Conservation (phyloP, 2,797 vertebrate genomes). For the Aotus griseimembra region DNA sequence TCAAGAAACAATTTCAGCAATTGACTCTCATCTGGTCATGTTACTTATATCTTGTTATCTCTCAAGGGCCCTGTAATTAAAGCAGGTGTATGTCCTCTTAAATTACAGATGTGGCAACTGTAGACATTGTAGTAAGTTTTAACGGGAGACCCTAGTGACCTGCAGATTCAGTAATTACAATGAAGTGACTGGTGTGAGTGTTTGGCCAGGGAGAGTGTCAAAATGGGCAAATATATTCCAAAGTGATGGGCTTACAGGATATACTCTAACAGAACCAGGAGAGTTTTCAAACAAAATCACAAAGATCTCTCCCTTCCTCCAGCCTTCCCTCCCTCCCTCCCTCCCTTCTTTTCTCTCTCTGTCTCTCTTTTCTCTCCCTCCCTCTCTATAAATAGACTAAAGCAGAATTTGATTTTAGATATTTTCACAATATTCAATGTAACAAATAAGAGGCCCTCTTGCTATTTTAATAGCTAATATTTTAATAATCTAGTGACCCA, state of each 20-base stretch:
- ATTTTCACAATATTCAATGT: background rate
- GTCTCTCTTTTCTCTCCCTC: background rate
- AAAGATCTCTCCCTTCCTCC: background rate
- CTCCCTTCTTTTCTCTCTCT: background rate
- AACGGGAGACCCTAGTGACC: conserved; percentile 51
- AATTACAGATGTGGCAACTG: conserved; percentile 65
- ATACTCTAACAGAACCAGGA: background rate
- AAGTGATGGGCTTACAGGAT: background rate
- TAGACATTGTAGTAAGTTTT: conserved; percentile 42
- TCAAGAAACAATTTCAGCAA: conserved; percentile 59
- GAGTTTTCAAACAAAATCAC: conserved; percentile 1
- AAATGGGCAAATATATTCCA: conserved; percentile 21
- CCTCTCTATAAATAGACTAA: background rate
- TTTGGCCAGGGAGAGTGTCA: conserved; percentile 42
- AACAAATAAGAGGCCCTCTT: background rate
- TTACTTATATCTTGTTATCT: conserved; percentile 72
- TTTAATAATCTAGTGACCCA: background rate
- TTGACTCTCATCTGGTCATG: conserved; percentile 71
- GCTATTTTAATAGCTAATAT: background rate
- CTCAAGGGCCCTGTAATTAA: conserved; percentile 66
- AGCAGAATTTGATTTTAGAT: background rate
- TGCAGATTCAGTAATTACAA: conserved; percentile 57
- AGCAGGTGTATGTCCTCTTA: conserved; percentile 66
- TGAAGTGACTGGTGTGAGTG: background rate
- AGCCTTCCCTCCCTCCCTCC: rapidly evolving